phyloP scores from a whole-genome alignment of 1,140 invertebrate species.

The Marisa cornuarietis region DNA sequence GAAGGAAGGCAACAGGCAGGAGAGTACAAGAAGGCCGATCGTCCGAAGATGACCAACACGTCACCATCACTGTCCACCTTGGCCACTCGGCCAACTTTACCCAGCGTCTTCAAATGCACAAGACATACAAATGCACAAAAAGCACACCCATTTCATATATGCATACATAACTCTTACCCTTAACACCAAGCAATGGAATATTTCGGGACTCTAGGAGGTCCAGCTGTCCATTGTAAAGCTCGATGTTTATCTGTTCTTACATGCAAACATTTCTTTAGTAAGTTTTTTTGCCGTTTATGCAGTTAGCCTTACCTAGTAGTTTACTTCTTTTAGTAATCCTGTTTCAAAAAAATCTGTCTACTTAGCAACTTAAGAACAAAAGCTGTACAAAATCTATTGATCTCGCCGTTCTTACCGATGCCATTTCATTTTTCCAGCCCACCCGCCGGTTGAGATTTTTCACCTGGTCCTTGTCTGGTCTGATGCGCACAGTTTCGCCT shows the following conservation, averaged over 20 bases:
- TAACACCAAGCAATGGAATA: too few species aligned
- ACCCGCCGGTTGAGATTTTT: constrained; percentile 82
- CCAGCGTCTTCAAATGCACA: background rate
- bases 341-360: too few species aligned
- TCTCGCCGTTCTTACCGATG: constrained; percentile 70
- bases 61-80: background rate
- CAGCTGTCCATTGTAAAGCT: too few species aligned
- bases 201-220: too few species aligned
- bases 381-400: background rate
- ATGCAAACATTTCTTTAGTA: too few species aligned
- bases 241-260: too few species aligned
- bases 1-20: constrained; percentile 9
- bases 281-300: accelerated
- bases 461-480: constrained; percentile 76
- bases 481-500: constrained; percentile 78
- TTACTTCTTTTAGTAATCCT: too few species aligned
- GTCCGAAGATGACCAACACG: constrained; percentile 6
- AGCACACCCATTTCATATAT: too few species aligned
- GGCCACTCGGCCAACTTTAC: constrained; percentile 10
- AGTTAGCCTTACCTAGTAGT: too few species aligned
- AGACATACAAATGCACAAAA: too few species aligned
- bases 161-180: too few species aligned
- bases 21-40: constrained; percentile 1
- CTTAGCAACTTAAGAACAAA: too few species aligned
- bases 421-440: constrained; percentile 87